Evolutionary conservation across 2,113 vertebrate genomes (phyloP).

Genomic region (Labeo catla): DNA sequence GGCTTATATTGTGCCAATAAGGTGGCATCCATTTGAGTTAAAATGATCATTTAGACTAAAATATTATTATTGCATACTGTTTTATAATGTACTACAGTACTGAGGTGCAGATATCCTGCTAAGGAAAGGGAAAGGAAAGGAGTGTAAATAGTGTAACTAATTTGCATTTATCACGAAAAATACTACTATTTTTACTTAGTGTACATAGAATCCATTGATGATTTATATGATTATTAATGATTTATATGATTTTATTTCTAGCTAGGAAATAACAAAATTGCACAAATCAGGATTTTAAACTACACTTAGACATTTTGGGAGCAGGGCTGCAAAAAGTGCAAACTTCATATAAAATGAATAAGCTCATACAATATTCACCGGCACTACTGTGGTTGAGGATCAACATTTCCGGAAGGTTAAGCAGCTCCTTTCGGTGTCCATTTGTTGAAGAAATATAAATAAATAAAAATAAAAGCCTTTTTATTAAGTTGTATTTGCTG

Average conservation of each 20-base stretch:
- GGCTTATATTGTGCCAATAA: no score
- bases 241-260: neutral
- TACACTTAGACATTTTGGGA: neutral
- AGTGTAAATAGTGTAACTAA: no score
- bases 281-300: neutral
- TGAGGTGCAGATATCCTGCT: no score
- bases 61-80: no score
- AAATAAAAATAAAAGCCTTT: neutral
- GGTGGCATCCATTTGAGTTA: no score
- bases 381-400: neutral
- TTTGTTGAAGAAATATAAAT: neutral
- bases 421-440: neutral
- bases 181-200: no score
- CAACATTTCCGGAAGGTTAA: neutral
- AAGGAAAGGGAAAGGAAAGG: no score
- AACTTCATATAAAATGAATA: slow-evolving; percentile 4
- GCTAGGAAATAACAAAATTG: neutral
- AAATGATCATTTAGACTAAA: no score
- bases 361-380: neutral
- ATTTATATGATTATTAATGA: neutral
- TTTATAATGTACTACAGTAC: no score
- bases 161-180: no score
- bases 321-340: neutral
- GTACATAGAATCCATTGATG: no score
- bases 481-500: neutral